phyloP scores from a whole-genome alignment of 2,797 vertebrate species.

The Centroberyx gerrardi region DNA sequence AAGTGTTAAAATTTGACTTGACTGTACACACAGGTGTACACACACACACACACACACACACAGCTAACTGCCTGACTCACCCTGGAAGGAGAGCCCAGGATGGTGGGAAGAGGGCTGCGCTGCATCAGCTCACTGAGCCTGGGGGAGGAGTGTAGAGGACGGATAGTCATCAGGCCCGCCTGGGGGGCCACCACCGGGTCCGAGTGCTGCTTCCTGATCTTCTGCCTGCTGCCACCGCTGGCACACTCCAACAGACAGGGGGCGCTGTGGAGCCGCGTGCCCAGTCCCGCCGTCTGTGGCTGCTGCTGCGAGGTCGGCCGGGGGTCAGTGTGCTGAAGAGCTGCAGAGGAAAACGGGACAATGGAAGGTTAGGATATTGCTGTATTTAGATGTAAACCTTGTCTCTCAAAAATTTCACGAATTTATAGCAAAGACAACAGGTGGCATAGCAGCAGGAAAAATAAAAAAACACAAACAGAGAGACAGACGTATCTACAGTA shows the following conservation, averaged over 20 bases:
- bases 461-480: constrained; percentile 13
- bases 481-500: not conserved
- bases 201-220: constrained; percentile 94
- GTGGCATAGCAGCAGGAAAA: constrained; percentile 5
- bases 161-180: constrained; percentile 83
- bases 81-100: constrained; percentile 96
- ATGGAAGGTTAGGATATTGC: constrained; percentile 12
- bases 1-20: too few relatives aligned
- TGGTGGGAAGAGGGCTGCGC: constrained; percentile 95
- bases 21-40: not conserved
- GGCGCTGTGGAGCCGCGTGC: constrained; percentile 95
- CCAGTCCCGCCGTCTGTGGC: constrained; percentile 85
- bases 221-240: constrained; percentile 88
- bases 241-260: constrained; percentile 92
- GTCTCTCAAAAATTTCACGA: too few relatives aligned
- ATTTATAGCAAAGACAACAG: constrained; percentile 1
- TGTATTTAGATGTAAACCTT: not conserved
- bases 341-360: constrained; percentile 57
- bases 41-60: not conserved
- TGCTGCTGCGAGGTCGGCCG: constrained; percentile 71
- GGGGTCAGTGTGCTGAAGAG: constrained; percentile 67
- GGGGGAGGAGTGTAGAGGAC: constrained; percentile 92
- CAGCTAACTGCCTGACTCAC: constrained; percentile 74
- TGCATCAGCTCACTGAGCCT: constrained; percentile 96
- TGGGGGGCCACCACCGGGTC: constrained; percentile 87